phyloP scores from a whole-genome alignment of 2,797 vertebrate species.

The Meda fulgida region DNA sequence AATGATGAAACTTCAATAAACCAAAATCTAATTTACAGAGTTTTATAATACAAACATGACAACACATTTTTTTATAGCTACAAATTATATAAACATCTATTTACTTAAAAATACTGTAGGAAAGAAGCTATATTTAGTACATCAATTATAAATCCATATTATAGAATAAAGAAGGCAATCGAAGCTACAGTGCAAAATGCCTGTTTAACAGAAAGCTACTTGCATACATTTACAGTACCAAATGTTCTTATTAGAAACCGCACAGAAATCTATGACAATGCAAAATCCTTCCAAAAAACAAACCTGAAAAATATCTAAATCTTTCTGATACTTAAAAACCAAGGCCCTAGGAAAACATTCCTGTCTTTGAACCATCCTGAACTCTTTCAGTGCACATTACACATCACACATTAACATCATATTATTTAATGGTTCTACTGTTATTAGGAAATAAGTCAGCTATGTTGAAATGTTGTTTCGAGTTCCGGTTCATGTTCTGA shows the following conservation, averaged over 20 bases:
- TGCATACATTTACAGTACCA: slow-evolving; percentile 62
- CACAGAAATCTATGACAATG: slow-evolving; percentile 47
- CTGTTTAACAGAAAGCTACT: slow-evolving; percentile 61
- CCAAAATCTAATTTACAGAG: slow-evolving; percentile 56
- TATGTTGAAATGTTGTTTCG: slow-evolving; percentile 46
- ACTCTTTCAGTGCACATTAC: slow-evolving; percentile 53
- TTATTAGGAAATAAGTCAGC: slow-evolving; percentile 46
- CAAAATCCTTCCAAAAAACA: slow-evolving; percentile 31
- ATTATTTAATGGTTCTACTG: slow-evolving; percentile 31
- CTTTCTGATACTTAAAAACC: background rate
- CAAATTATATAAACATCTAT: slow-evolving; percentile 65
- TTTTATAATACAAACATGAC: slow-evolving; percentile 61
- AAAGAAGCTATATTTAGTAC: slow-evolving; percentile 58
- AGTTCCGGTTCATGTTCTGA: background rate
- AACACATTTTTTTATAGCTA: slow-evolving; percentile 58
- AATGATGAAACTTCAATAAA: slow-evolving; percentile 42
- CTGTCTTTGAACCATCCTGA: slow-evolving; percentile 40
- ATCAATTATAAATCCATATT: slow-evolving; percentile 57
- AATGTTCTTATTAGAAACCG: slow-evolving; percentile 50
- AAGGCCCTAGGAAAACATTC: slow-evolving; percentile 17
- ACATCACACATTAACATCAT: slow-evolving; percentile 35
- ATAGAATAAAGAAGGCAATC: slow-evolving; percentile 57
- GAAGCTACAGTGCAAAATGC: slow-evolving; percentile 59
- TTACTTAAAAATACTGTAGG: slow-evolving; percentile 58
- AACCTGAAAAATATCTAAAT: slow-evolving; percentile 23